Conservation (phyloP, 2,888 invertebrate species). For the Dryomyza anilis region DNA sequence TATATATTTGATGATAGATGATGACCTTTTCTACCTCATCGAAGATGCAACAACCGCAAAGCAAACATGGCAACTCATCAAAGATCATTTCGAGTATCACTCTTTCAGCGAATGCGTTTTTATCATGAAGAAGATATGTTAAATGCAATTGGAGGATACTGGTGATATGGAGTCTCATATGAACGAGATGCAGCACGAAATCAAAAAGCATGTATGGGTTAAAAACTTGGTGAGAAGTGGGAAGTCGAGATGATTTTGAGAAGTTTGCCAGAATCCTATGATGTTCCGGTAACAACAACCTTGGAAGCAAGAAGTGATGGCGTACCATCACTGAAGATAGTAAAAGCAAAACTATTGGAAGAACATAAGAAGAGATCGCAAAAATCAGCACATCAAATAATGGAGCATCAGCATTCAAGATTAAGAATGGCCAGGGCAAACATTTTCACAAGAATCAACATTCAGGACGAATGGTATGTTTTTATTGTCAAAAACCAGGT, state of each 20-base stretch:
- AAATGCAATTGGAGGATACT: no score
- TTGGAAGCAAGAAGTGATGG: no score
- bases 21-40: constrained; percentile 8
- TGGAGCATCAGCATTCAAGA: no score
- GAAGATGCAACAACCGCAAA: constrained; percentile 2
- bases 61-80: no score
- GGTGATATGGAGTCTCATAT: no score
- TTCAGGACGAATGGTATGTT: neutral
- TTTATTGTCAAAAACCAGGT: constrained; percentile 13
- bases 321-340: no score
- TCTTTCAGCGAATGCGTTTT: constrained; percentile 12
- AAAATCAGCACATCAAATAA: no score
- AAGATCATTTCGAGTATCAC: neutral
- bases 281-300: neutral
- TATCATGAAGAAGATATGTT: constrained; percentile 14
- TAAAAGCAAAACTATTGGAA: no score
- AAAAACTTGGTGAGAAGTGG: constrained; percentile 4
- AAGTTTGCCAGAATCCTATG: constrained; percentile 9
- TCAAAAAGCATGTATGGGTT: neutral
- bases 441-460: no score
- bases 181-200: no score
- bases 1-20: constrained; percentile 16
- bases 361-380: neutral
- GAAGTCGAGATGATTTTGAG: no score
- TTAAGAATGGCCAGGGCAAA: no score